phyloP scores from a whole-genome alignment of 1,140 invertebrate genomes.

The Amyelois transitella region DNA sequence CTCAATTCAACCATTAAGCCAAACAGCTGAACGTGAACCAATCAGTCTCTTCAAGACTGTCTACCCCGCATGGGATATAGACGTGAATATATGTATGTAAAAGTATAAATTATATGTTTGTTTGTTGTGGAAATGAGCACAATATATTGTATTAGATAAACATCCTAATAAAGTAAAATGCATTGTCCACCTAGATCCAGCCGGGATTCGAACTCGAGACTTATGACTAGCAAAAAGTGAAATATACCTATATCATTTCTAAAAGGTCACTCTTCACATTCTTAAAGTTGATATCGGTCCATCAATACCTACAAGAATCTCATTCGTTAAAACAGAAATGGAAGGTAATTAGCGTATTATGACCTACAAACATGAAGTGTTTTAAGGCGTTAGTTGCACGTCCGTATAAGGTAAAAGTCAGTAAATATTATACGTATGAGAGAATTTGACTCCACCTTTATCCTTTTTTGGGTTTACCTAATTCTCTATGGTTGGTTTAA shows the following conservation, averaged over 20 bases:
- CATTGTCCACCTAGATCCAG: too few relatives aligned
- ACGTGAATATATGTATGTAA: too few relatives aligned
- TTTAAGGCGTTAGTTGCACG: conserved; percentile 14
- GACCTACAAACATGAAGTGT: conserved; percentile 6
- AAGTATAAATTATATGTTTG: too few relatives aligned
- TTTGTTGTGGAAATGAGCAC: too few relatives aligned
- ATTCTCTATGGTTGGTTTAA: conserved; percentile 33
- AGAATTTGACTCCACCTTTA: conserved; percentile 27
- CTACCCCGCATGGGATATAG: too few relatives aligned
- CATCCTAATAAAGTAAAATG: too few relatives aligned
- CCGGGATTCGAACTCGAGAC: too few relatives aligned
- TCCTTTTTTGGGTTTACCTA: conserved; percentile 27
- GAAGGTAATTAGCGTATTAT: conserved; percentile 30
- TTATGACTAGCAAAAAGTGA: neutral
- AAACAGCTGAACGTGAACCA: too few relatives aligned
- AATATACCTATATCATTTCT: neutral
- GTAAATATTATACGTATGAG: conserved; percentile 8
- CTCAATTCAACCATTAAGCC: too few relatives aligned
- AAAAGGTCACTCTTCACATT: neutral
- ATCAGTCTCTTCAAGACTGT: too few relatives aligned
- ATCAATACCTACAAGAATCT: conserved; percentile 1
- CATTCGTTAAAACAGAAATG: conserved; percentile 32
- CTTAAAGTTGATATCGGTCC: neutral
- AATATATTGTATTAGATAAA: too few relatives aligned
- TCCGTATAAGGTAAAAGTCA: conserved; percentile 11